Evolutionary conservation across 2,888 invertebrate species (phyloP).

Genomic region (Erebia epiphron): DNA sequence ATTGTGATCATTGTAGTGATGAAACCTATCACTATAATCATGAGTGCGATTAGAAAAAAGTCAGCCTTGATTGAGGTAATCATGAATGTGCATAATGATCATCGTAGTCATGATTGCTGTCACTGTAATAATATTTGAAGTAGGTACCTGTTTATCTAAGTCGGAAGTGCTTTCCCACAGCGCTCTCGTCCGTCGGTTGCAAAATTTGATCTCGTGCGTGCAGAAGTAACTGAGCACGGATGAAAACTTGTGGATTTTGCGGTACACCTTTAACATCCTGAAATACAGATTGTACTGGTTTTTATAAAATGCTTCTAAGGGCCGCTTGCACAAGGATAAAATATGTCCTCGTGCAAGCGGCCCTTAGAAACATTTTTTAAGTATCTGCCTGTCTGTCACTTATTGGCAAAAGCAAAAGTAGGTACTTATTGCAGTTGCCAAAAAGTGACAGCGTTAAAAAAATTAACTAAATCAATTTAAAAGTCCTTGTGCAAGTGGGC

Average conservation of each 20-base stretch:
- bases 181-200: slow-evolving; percentile 83
- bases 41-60: background rate
- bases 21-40: background rate
- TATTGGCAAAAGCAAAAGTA: too few relatives aligned
- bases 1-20: background rate
- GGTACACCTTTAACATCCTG: slow-evolving; percentile 91
- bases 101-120: background rate
- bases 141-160: slow-evolving; percentile 60
- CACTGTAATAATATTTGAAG: background rate
- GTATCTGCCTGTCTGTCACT: too few relatives aligned
- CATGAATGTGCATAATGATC: background rate
- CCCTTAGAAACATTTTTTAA: too few relatives aligned
- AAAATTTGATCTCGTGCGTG: slow-evolving; percentile 87
- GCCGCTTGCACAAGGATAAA: too few relatives aligned
- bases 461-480: too few relatives aligned
- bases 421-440: too few relatives aligned
- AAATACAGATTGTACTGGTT: background rate
- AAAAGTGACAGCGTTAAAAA: too few relatives aligned
- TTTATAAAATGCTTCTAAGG: too few relatives aligned
- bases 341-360: too few relatives aligned
- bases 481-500: too few relatives aligned
- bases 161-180: slow-evolving; percentile 78
- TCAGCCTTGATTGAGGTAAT: background rate
- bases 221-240: slow-evolving; percentile 89
- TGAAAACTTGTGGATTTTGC: slow-evolving; percentile 90